Base-by-base conservation (phyloP, 2,113 vertebrate genomes). In the Ellobius talpinus region DNA sequence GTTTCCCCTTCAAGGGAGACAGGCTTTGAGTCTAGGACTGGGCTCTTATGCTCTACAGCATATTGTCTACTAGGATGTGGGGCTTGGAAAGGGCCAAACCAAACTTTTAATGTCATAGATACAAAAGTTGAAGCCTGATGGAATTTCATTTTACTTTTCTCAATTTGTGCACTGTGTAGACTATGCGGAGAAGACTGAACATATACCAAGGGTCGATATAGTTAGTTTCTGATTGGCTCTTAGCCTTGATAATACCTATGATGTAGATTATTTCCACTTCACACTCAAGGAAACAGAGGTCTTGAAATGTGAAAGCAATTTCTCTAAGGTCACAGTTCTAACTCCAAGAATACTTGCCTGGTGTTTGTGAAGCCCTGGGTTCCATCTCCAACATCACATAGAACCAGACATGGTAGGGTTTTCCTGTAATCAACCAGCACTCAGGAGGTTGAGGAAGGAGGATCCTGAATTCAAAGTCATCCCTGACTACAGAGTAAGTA, bases 41-140 rank as follows among this genome's bases (percentile, higher is more conserved):
- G 89, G 65, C n/a, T 72, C 50, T 86, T 86, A 84, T 33, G n/a
- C 11, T 55, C 4, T 63, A 13, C 0, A 17, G 36, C 24, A 11
- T 23, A 93, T 14, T 39, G 7, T 77, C 68, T 87, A 31, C 47
- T 70, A 68, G 63, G 55, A 89, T 39, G 47, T 50, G 21, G 72
- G 23, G 65, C 42, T 82, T 65, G 17, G 50, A 90, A 90, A 45
- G 55, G 90, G 45, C 68, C 55, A 89, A 31, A 72, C 3, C 65
- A 96, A 93, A 68, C 42, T 58, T 61, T 95, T 96, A 33, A 70
- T 70, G 92, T 19, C n/a, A 90, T 5, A 92, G 31, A 24, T 47
- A 74, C 87, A 65, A 90, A 92, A 95, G 63, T 5, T 50, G 82
- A 91, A 65, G 33, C 4, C 11, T 17, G 10, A 7, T 55, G 39